phyloP scores from a whole-genome alignment of 2,888 invertebrate genomes.

The Perizoma affinitatum region DNA sequence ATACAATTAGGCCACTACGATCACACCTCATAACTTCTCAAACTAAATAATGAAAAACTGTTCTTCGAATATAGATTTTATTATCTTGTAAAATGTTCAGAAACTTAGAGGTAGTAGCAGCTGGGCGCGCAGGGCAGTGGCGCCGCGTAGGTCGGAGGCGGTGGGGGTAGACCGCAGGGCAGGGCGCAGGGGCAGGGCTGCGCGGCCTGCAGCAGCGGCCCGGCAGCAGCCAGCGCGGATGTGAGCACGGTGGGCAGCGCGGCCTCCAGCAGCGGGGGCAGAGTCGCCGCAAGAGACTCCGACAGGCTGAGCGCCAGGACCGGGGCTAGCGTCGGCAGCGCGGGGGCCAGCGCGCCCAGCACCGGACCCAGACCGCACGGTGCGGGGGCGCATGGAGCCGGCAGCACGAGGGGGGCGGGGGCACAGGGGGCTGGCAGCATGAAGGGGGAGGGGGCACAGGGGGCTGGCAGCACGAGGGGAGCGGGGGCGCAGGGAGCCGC shows the following conservation, averaged over 20 bases:
- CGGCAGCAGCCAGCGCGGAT: constrained; percentile 54
- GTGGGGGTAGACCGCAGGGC: constrained; percentile 3
- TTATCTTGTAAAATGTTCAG: constrained; percentile 9
- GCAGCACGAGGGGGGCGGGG: constrained; percentile 31
- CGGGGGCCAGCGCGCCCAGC: constrained; percentile 25
- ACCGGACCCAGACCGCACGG: constrained; percentile 6
- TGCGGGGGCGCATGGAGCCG: constrained; percentile 17
- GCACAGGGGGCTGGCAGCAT: constrained; percentile 27
- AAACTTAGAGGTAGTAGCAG: constrained; percentile 15
- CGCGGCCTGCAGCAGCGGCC: constrained; percentile 52
- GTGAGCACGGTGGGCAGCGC: constrained; percentile 56
- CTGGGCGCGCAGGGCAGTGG: constrained; percentile 27
- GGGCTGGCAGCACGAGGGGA: constrained; percentile 2
- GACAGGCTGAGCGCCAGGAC: constrained; percentile 46
- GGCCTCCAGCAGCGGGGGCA: constrained; percentile 53
- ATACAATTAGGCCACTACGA: too few species aligned
- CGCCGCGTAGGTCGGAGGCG: constrained; percentile 36
- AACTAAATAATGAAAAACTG: too few species aligned
- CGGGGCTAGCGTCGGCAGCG: constrained; percentile 41
- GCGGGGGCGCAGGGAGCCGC: constrained; percentile 17
- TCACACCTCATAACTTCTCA: too few species aligned
- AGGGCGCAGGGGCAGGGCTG: constrained; percentile 30
- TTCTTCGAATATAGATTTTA: not conserved
- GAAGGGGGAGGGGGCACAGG: constrained; percentile 23
- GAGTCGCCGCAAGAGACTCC: constrained; percentile 43